A percentile compares a stretch with the other conserved stretches of the same genome.
These are phyloP conservation scores for Burhinus bistriatus DNA, from an alignment of 2,113 vertebrate genomes.

Conservation along the genomic window DNA sequence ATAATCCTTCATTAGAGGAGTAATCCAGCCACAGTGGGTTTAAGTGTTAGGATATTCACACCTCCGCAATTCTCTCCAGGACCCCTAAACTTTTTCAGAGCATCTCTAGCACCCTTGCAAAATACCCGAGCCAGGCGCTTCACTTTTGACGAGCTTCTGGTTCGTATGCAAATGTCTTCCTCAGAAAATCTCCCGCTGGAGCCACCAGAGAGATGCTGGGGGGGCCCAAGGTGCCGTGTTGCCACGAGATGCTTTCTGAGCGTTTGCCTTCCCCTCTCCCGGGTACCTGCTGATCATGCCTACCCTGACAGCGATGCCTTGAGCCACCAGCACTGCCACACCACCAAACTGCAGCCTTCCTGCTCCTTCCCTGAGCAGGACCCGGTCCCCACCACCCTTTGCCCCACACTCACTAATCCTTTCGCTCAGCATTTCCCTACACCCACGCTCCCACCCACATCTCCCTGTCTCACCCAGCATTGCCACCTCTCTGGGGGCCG, in stretches of 20 bases:
- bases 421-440: not conserved
- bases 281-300: fast-evolving
- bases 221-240: fast-evolving
- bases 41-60: not conserved
- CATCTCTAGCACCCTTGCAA: not conserved
- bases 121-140: fast-evolving
- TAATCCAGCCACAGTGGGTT: no score
- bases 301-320: fast-evolving
- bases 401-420: not conserved
- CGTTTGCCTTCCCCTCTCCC: fast-evolving
- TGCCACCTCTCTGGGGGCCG: not conserved
- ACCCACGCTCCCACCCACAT: not conserved
- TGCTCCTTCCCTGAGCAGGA: not conserved
- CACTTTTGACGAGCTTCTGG: fast-evolving
- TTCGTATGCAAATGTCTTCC: not conserved
- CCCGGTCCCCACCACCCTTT: not conserved
- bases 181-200: not conserved
- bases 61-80: not conserved
- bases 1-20: no score
- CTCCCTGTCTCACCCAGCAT: not conserved
- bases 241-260: not conserved
- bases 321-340: fast-evolving
- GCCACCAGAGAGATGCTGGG: not conserved
- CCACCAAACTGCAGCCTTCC: fast-evolving
- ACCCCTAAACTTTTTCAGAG: not conserved